Evolutionary conservation across 2,888 invertebrate species (phyloP), one percentile per base, ranked within the genome.

Genomic region (Drosophila vallismaia): DNA sequence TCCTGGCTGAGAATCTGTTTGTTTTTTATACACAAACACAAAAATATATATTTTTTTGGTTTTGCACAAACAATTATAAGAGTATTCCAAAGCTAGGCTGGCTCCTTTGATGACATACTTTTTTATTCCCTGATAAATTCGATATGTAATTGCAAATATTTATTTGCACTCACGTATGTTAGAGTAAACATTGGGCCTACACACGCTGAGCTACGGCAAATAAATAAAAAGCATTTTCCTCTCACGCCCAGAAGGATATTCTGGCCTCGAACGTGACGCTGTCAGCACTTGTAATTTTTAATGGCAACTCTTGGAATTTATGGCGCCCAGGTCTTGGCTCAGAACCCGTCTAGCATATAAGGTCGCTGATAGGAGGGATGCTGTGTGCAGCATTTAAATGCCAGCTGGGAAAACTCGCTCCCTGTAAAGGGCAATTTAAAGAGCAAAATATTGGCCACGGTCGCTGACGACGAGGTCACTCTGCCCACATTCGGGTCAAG

Each of bases 201-300:
- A 54, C 28, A 42, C 46, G 52, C 63, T 31, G 14, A 48, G 33
- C n/a, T 45, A 45, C n/a, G 71, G 51, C 29, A 51, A 52, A 70
- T 70, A 70, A 60, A 66, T 67, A 64, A 36, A 62, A 66, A 63
- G 48, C 33, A 44, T 49, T 51, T 38, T 38, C 29, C 40, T 40
- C 63, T 48, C 36, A 40, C 50, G 46, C 52, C 44, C 59, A 26
- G 12, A 44, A 33, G 57, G 36, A 38, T 12, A 50, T 26, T n/a
- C 54, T 29, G 9, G n/a, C 45, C 26, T 51, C 42, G 59, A 64
- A 83, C 81, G 86, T 86, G 86, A 60, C 58, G 59, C 67, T 82
- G 80, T 72, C 80, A 83, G 51, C 83, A 53, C 67, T 77, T 71
- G 72, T 73, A 85, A 85, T 82, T 85, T 75, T 79, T 79, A 83